These are phyloP conservation scores for Cossypha polioptera DNA, from an alignment of 2,797 vertebrate species.

Conservation along the genomic window DNA sequence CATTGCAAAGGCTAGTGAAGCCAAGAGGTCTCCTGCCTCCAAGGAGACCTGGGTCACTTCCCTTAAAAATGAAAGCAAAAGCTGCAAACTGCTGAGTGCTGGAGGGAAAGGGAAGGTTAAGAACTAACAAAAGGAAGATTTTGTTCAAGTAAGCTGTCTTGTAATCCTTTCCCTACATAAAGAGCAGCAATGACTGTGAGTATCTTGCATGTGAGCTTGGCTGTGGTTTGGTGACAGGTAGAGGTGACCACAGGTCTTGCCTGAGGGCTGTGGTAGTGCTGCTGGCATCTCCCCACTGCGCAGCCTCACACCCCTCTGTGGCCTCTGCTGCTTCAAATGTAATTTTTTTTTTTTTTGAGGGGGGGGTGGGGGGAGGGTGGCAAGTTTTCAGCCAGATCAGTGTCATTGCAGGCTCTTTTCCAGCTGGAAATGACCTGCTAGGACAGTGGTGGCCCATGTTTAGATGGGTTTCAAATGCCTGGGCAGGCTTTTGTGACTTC, in stretches of 20 bases:
- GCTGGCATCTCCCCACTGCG: fast-evolving
- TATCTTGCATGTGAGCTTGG: background rate
- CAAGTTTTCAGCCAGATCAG: background rate
- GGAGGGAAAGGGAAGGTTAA: background rate
- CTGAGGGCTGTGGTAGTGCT: background rate
- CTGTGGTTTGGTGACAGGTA: background rate
- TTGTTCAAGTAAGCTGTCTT: background rate
- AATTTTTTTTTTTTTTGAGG: too few relatives aligned
- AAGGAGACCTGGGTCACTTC: background rate
- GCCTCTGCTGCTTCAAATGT: background rate
- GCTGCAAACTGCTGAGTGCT: background rate
- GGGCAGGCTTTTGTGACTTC: background rate
- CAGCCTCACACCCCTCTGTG: background rate
- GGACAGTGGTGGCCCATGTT: fast-evolving
- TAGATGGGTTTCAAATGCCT: background rate
- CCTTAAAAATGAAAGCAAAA: slow-evolving; percentile 15
- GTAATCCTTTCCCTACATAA: background rate
- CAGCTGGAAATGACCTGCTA: background rate
- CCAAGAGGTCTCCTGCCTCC: background rate
- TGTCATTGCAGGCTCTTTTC: background rate
- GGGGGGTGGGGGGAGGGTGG: fast-evolving
- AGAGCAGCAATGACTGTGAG: background rate
- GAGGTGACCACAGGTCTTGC: background rate
- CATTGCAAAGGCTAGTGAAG: background rate
- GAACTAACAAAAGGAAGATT: background rate